Percentiles rank a stretch among this genome's conserved stretches.
Conservation (phyloP, 2,113 vertebrate genomes). For the Eulemur rufifrons region DNA sequence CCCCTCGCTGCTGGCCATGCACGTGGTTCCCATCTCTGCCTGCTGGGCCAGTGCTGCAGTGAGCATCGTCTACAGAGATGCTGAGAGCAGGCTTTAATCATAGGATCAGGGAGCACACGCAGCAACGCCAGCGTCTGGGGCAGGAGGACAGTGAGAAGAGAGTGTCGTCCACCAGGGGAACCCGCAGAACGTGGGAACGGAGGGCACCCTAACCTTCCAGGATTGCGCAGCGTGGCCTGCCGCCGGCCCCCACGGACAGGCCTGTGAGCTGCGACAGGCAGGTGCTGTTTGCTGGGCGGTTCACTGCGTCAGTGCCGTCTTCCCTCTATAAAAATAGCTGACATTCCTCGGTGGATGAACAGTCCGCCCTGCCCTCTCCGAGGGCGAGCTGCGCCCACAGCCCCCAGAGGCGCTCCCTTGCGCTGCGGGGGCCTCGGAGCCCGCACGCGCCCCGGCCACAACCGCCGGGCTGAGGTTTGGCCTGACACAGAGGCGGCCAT, state of each 20-base stretch:
- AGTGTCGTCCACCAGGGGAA: neutral
- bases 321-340: neutral
- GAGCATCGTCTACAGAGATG: neutral
- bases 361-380: neutral
- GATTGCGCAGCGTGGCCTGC: neutral
- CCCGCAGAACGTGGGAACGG: fast-evolving
- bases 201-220: neutral
- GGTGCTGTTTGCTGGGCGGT: neutral
- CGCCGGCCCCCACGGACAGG: neutral
- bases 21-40: neutral
- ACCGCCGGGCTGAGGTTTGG: neutral
- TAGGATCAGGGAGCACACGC: neutral
- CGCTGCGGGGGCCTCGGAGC: neutral
- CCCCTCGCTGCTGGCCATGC: neutral
- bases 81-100: neutral
- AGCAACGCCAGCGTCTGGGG: neutral
- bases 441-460: neutral
- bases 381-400: neutral
- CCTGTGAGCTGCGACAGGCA: neutral
- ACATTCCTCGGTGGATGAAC: neutral
- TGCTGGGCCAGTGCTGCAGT: fast-evolving
- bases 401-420: neutral
- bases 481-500: neutral
- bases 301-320: neutral
- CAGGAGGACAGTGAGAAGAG: neutral